A percentile compares a stretch with the other conserved stretches of the same genome.
phyloP scores from a whole-genome alignment of 2,888 invertebrate species.

The Pachymerium ferrugineum region DNA sequence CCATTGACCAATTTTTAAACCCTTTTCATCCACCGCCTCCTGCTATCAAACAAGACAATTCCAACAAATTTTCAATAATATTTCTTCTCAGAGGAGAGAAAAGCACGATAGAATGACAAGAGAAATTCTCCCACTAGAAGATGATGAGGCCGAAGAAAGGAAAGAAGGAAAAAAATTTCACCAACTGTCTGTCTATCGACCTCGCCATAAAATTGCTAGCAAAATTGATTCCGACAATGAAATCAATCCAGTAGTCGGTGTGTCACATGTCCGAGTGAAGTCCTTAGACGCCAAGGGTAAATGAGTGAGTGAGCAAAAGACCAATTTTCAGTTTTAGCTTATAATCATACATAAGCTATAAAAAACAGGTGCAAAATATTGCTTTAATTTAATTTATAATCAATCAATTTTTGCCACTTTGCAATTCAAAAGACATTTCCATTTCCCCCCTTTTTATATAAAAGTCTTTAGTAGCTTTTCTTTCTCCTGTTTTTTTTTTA shows the following conservation, averaged over 20 bases:
- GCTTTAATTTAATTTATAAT: not conserved
- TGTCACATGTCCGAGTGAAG: slow-evolving; percentile 6
- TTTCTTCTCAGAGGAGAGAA: slow-evolving; percentile 6
- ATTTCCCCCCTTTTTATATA: not conserved
- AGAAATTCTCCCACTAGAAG: not conserved
- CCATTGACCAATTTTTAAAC: slow-evolving; percentile 21
- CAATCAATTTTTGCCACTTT: not conserved
- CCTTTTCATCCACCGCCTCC: not conserved
- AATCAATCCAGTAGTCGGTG: not conserved
- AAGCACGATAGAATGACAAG: slow-evolving; percentile 9
- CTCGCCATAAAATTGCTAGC: slow-evolving; percentile 1
- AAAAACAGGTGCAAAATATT: not conserved
- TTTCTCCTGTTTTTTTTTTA: not conserved
- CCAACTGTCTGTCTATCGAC: not conserved
- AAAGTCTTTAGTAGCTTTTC: slow-evolving; percentile 9
- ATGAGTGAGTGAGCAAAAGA: not conserved
- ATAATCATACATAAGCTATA: too few relatives aligned
- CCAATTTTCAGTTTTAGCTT: too few relatives aligned
- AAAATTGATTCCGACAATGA: slow-evolving; percentile 21
- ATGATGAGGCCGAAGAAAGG: slow-evolving; percentile 9
- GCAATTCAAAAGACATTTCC: not conserved
- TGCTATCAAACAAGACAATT: slow-evolving; percentile 21
- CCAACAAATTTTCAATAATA: slow-evolving; percentile 18
- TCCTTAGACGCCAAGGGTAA: not conserved
- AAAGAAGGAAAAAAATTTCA: not conserved